A percentile compares a stretch with the other conserved stretches of the same genome.
Conservation (phyloP, 2,797 vertebrate species). For the Epinephelus awoara region DNA sequence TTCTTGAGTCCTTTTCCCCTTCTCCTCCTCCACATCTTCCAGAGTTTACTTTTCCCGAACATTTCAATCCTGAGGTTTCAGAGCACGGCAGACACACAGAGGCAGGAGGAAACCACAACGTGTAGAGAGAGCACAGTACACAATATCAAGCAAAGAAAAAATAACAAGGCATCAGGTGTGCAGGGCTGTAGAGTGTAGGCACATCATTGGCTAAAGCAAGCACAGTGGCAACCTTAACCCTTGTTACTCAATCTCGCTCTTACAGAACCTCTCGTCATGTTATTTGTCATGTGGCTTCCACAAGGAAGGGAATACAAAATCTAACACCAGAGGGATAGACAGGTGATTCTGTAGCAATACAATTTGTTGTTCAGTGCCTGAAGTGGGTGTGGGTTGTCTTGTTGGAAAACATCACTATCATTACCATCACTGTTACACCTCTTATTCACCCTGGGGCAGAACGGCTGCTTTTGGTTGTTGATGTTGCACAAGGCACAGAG, state of each 20-base stretch:
- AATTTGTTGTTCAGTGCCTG: not conserved
- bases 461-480: constrained; percentile 23
- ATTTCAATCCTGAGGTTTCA: not conserved
- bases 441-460: constrained; percentile 24
- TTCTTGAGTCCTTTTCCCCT: not conserved
- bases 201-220: constrained; percentile 12
- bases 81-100: not conserved
- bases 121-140: not conserved
- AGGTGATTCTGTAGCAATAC: not conserved
- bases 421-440: constrained; percentile 2
- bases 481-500: constrained; percentile 7
- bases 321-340: not conserved
- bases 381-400: constrained; percentile 28
- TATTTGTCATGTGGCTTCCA: not conserved
- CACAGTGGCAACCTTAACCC: constrained; percentile 9
- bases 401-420: constrained; percentile 15
- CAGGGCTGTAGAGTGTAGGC: not conserved
- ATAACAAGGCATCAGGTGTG: constrained; percentile 48
- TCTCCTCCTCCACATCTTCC: constrained; percentile 4
- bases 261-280: constrained; percentile 10
- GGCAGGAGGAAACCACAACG: not conserved
- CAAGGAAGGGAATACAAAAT: not conserved
- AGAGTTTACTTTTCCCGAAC: not conserved
- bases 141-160: constrained; percentile 17
- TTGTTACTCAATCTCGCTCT: not conserved